A percentile compares a stretch with the other conserved stretches of the same genome.
Conservation (phyloP, 2,888 invertebrate genomes). For the Pristionchus arcanus region DNA sequence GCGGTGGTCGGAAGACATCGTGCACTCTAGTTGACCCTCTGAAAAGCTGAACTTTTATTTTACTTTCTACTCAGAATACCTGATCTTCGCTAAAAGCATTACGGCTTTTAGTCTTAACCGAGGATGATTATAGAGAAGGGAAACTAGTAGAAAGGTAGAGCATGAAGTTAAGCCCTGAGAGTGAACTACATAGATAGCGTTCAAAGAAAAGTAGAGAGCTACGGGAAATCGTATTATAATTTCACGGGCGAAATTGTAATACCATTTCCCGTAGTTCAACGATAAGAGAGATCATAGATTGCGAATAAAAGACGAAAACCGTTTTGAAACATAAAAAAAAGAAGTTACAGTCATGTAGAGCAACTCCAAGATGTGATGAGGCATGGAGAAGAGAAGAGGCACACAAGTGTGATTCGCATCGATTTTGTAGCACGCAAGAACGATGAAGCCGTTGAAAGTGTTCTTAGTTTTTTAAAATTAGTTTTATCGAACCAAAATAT, state of each 20-base stretch:
- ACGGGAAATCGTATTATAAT: too few relatives aligned
- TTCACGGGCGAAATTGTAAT: too few relatives aligned
- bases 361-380: neutral
- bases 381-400: neutral
- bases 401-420: neutral
- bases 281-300: too few relatives aligned
- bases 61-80: neutral
- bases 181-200: too few relatives aligned
- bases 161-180: neutral
- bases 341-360: neutral
- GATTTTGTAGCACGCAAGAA: neutral
- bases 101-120: neutral
- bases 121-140: neutral
- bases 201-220: too few relatives aligned
- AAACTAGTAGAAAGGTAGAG: neutral
- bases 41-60: neutral
- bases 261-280: too few relatives aligned
- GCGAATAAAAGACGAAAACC: too few relatives aligned
- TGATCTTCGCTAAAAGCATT: neutral
- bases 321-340: too few relatives aligned
- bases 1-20: neutral
- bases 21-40: neutral
- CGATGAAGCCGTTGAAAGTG: neutral
- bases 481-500: neutral
- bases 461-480: neutral